A percentile compares a stretch with the other conserved stretches of the same genome.
These are phyloP conservation scores for Drosophila ogumai DNA, from an alignment of 1,140 invertebrate genomes.

Conservation along the genomic window DNA sequence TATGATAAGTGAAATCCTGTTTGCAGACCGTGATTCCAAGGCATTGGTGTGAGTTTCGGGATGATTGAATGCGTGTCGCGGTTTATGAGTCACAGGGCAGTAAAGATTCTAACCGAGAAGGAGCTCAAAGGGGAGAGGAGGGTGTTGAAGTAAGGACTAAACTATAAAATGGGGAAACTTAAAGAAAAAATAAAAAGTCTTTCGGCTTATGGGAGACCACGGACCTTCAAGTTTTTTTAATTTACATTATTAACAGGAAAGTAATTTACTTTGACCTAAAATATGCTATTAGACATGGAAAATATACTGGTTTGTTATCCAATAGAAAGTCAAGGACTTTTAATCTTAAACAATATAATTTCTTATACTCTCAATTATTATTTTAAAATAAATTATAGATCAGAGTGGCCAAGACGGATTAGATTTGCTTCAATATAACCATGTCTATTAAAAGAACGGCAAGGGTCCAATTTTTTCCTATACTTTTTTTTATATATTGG, in stretches of 20 bases:
- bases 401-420: too few species aligned
- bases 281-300: neutral
- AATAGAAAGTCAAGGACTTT: too few species aligned
- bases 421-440: too few species aligned
- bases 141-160: neutral
- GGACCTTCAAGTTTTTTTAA: neutral
- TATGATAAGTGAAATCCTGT: constrained; percentile 45
- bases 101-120: neutral
- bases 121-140: too few species aligned
- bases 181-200: neutral
- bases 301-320: too few species aligned
- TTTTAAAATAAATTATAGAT: too few species aligned
- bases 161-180: neutral
- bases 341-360: too few species aligned
- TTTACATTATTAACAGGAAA: neutral
- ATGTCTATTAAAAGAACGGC: too few species aligned
- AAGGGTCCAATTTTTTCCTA: too few species aligned
- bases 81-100: constrained; percentile 32
- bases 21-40: constrained; percentile 28
- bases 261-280: neutral
- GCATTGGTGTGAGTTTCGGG: constrained; percentile 15
- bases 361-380: too few species aligned
- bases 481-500: too few species aligned
- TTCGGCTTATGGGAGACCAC: too few species aligned
- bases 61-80: constrained; percentile 45